Evolutionary conservation across 2,797 vertebrate genomes (phyloP), one percentile per base, ranked within the genome.

Genomic region (Pygocentrus nattereri): DNA sequence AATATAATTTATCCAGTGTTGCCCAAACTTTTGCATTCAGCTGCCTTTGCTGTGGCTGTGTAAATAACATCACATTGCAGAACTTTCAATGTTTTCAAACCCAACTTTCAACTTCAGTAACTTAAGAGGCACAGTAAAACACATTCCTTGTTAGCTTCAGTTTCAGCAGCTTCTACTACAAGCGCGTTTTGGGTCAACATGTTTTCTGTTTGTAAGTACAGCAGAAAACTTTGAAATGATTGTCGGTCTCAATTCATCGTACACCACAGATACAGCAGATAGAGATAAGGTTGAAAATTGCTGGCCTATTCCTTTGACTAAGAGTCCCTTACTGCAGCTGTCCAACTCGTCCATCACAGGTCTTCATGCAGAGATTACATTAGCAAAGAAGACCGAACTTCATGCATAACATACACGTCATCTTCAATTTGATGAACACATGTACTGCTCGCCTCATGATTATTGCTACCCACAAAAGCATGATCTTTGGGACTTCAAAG

Each of bases 401-500:
- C 62, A 74, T 75, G 52, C 23, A 80, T 49, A 68, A 59, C 69
- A 56, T 25, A 71, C 23, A 27, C 1, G 47, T 52, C 47, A 50
- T 19, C 23, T 50, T 27, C 44, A n/a, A 68, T 49, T 56, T 47
- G 16, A 67, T 65, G 18, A 80, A 74, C 73, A n/a, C 61, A 44
- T 58, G 47, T 61, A 71, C 25, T 34, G 31, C 44, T 68, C 34
- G 30, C 62, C 50, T 21, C 62, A 74, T 67, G 61, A 67, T 74
- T 67, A 58, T 34, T 67, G 50, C 38, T 31, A 50, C 19, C 4
- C 25, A 74, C 65, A 54, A 67, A 75, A 68, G 19, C 62, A 12
- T 47, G 52, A 81, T 74, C 38, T 59, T 58, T 59, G 2, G 18
- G 38, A 15, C 38, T 75, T 74, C 62, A 69, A 49, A 68, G 64